Evolutionary conservation across 2,888 invertebrate genomes (phyloP).

Genomic region (Graphium colonna): DNA sequence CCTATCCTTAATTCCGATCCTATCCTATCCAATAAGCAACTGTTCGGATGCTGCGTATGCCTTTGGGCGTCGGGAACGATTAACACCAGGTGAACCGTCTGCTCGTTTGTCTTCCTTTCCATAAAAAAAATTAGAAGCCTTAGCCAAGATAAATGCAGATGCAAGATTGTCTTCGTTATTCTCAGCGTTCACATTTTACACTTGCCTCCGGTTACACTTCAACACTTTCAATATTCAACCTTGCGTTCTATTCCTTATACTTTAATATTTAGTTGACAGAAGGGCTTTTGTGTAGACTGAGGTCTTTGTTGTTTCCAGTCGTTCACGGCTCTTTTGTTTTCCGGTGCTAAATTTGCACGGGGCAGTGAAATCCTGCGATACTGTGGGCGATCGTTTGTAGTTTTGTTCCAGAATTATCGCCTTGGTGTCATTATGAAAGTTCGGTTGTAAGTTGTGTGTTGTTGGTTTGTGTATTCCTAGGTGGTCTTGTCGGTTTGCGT

Average conservation of each 20-base stretch:
- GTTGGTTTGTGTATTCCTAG: neutral
- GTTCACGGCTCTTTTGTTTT: slow-evolving; percentile 26
- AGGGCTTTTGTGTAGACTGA: neutral
- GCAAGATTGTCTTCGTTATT: too few species aligned
- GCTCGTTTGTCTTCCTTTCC: too few species aligned
- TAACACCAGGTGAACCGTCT: too few species aligned
- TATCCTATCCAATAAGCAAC: too few species aligned
- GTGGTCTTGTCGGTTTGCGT: neutral
- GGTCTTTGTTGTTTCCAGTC: slow-evolving; percentile 25
- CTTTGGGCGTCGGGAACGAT: too few species aligned
- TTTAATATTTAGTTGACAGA: slow-evolving; percentile 6
- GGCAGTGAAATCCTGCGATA: slow-evolving; percentile 3
- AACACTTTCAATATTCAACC: too few species aligned
- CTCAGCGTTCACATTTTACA: slow-evolving; percentile 47
- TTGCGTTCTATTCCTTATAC: neutral
- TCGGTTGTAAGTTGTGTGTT: neutral
- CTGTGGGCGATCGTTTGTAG: slow-evolving; percentile 1
- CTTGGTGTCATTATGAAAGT: neutral
- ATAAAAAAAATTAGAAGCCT: too few species aligned
- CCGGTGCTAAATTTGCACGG: slow-evolving; percentile 4
- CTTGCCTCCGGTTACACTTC: slow-evolving; percentile 29
- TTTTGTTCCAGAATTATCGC: neutral
- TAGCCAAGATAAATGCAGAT: too few species aligned
- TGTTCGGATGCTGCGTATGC: too few species aligned
- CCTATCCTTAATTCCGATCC: too few species aligned